A percentile compares a stretch with the other conserved stretches of the same genome.
These are phyloP conservation scores for Crossaster papposus DNA, from an alignment of 53 echinoderm and acorn worm genomes.

Conservation along the genomic window DNA sequence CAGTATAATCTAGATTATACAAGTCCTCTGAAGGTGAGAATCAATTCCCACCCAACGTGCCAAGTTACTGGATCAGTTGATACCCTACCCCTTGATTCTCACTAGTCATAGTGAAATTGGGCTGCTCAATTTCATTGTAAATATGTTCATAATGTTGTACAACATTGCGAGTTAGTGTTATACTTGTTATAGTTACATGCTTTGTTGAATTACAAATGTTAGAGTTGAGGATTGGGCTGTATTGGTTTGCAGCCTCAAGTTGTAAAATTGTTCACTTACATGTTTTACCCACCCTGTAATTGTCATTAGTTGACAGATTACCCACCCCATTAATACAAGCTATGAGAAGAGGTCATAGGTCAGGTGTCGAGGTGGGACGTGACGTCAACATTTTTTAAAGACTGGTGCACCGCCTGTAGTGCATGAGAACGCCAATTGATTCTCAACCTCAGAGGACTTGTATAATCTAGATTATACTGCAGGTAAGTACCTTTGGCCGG, in stretches of 20 bases:
- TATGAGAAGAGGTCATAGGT: slow-evolving; percentile 45
- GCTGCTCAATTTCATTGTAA: not conserved
- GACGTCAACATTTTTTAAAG: too few species aligned
- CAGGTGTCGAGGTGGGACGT: slow-evolving; percentile 4
- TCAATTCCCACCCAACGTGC: slow-evolving; percentile 40
- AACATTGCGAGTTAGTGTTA: too few species aligned
- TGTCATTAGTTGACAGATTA: slow-evolving; percentile 4
- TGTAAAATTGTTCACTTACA: not conserved
- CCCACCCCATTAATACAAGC: not conserved
- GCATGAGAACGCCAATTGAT: too few species aligned
- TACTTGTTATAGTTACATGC: not conserved
- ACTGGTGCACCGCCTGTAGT: too few species aligned
- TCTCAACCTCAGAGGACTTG: too few species aligned
- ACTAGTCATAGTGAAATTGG: not conserved
- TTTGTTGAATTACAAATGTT: not conserved
- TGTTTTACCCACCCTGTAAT: not conserved
- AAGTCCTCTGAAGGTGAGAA: slow-evolving; percentile 53
- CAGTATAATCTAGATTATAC: slow-evolving; percentile 54
- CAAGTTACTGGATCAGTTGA: not conserved
- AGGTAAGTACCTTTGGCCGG: too few species aligned
- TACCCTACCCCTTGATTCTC: slow-evolving; percentile 15
- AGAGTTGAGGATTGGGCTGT: not conserved
- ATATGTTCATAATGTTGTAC: too few species aligned
- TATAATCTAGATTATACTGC: too few species aligned
- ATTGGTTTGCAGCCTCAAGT: not conserved